Evolutionary conservation across 2,888 invertebrate species (phyloP).

Genomic region (Leucoma salicis): DNA sequence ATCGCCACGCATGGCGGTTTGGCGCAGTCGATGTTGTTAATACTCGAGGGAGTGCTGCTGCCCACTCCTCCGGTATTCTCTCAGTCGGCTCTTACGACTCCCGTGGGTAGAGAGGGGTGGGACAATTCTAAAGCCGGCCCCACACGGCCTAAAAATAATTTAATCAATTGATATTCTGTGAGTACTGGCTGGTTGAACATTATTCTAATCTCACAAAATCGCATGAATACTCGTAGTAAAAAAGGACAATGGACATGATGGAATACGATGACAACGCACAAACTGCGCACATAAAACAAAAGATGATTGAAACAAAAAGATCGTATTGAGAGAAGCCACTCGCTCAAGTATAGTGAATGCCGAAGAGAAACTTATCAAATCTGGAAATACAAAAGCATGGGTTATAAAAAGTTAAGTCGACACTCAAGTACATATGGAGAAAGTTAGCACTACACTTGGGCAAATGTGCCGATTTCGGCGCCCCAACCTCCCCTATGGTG

Average conservation of each 20-base stretch:
- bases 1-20: too few relatives aligned
- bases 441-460: slow-evolving; percentile 66
- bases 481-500: slow-evolving; percentile 45
- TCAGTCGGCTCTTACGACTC: too few relatives aligned
- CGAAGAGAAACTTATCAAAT: slow-evolving; percentile 48
- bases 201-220: slow-evolving; percentile 4
- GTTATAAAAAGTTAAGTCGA: slow-evolving; percentile 60
- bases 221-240: too few relatives aligned
- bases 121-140: too few relatives aligned
- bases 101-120: too few relatives aligned
- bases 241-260: slow-evolving; percentile 3
- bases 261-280: slow-evolving; percentile 8
- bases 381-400: slow-evolving; percentile 45
- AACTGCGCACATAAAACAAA: slow-evolving; percentile 24
- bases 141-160: too few relatives aligned
- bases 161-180: too few relatives aligned
- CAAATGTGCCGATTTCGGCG: slow-evolving; percentile 67
- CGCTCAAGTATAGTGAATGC: slow-evolving; percentile 28
- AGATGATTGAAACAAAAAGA: slow-evolving; percentile 25
- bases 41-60: too few relatives aligned
- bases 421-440: slow-evolving; percentile 62
- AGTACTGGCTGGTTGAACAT: too few relatives aligned
- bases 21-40: too few relatives aligned
- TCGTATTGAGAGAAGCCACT: slow-evolving; percentile 18
- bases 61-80: too few relatives aligned